Percentiles rank a stretch among this genome's conserved stretches.
Evolutionary conservation across 2,888 invertebrate genomes (phyloP).

Genomic region (Carcina quercana): DNA sequence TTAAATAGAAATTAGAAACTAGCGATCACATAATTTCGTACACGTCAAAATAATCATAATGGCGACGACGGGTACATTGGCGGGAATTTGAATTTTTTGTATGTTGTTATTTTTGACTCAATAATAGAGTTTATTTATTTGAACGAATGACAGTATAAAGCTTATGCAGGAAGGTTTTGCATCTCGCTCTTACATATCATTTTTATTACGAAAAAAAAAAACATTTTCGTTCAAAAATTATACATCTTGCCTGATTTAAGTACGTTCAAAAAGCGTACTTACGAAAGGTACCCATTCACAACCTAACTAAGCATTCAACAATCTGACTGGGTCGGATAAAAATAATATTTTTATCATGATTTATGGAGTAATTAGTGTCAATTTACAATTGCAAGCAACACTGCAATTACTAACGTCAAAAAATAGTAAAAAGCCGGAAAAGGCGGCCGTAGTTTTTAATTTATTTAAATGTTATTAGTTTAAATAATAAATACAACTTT

Average conservation of each 20-base stretch:
- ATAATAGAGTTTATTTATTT: too few species aligned
- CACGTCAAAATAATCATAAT: constrained; percentile 13
- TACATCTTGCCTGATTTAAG: too few species aligned
- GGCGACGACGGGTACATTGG: constrained; percentile 5
- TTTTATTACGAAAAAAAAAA: too few species aligned
- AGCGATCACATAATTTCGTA: neutral
- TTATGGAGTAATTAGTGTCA: constrained; percentile 62
- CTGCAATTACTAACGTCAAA: constrained; percentile 63
- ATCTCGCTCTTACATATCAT: too few species aligned
- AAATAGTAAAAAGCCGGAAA: constrained; percentile 60
- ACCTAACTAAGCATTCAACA: neutral
- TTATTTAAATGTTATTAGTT: constrained; percentile 66
- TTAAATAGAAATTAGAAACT: neutral
- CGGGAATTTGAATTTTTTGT: constrained; percentile 1
- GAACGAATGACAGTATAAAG: too few species aligned
- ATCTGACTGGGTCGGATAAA: too few species aligned
- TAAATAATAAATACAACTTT: constrained; percentile 42
- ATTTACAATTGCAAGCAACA: constrained; percentile 46
- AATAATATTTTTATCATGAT: constrained; percentile 21
- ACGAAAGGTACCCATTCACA: too few species aligned
- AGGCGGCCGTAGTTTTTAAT: constrained; percentile 53
- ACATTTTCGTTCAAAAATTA: neutral
- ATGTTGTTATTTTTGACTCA: too few species aligned
- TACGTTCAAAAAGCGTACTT: neutral
- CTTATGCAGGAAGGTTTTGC: too few species aligned